Base-by-base conservation (phyloP, 1,140 invertebrate species). In the Oncopodura yosiiana region DNA sequence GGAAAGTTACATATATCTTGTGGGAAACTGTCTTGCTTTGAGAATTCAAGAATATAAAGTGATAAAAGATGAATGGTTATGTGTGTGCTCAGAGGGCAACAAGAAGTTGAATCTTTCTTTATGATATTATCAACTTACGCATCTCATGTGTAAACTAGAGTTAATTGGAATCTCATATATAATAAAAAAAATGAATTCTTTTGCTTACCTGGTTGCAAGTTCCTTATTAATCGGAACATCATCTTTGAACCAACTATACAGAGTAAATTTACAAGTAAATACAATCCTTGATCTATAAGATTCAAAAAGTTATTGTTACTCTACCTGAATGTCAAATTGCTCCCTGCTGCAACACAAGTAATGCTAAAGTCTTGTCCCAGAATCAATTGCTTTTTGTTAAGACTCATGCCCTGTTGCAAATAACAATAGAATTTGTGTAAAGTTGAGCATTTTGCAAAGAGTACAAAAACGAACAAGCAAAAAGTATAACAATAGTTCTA, bases 241-340 rank as follows among this genome's bases (percentile, higher is more conserved):
- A 32, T 59, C 45, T 45, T 59, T 62, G 43, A 49, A 62, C 61
- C 61, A 62, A 23, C 34, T 51, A n/a, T n/a, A n/a, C n/a, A n/a
- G n/a, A n/a, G n/a, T n/a, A n/a, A n/a, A n/a, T n/a, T n/a, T n/a
- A n/a, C n/a, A n/a, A n/a, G n/a, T n/a, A n/a, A n/a, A n/a, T n/a
- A n/a, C n/a, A n/a, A n/a, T n/a, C n/a, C n/a, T n/a, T n/a, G n/a
- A n/a, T n/a, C 12, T 59, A 53, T 19, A 39, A 26, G 6, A 62
- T 49, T 32, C n/a, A 19, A 27, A 32, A 11, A 11, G 58, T 56
- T 24, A 8, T n/a, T 8, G 14, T n/a, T 34, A n/a, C 30, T 8
- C 8, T 8, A n/a, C 30, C 8, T 9, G 30, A 9, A n/a, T 9
- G 30, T 8, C 8, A 34, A 34, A 34, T 9, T 34, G 8, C 30